Conservation (phyloP, 2,113 vertebrate species). For the Triplophysa tibetana region DNA sequence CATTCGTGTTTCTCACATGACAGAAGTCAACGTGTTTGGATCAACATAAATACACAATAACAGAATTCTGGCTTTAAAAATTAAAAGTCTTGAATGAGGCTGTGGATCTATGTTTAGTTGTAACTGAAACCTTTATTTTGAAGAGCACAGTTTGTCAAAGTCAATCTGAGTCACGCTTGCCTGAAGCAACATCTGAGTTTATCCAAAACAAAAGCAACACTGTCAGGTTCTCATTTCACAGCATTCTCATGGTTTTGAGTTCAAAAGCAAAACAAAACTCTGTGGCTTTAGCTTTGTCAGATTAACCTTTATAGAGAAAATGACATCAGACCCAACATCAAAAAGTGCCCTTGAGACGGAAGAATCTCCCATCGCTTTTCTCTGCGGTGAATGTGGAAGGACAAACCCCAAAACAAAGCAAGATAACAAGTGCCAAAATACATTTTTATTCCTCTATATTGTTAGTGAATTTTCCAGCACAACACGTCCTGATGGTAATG, state of each 20-base stretch:
- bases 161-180: background rate
- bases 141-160: background rate
- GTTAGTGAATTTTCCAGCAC: background rate
- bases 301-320: background rate
- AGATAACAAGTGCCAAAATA: background rate
- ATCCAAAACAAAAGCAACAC: background rate
- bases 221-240: too few species aligned
- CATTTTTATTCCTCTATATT: too few species aligned
- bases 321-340: background rate
- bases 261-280: background rate
- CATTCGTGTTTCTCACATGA: too few species aligned
- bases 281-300: background rate
- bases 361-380: background rate
- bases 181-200: too few species aligned
- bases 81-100: background rate
- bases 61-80: too few species aligned
- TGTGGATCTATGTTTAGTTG: too few species aligned
- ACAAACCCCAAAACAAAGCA: background rate
- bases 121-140: background rate
- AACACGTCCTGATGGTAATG: background rate
- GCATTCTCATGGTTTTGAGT: background rate
- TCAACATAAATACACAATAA: too few species aligned
- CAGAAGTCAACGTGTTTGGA: too few species aligned
- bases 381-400: background rate
- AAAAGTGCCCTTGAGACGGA: background rate